Evolutionary conservation across 2,797 vertebrate species (phyloP).

Genomic region (Hippoglossus hippoglossus): DNA sequence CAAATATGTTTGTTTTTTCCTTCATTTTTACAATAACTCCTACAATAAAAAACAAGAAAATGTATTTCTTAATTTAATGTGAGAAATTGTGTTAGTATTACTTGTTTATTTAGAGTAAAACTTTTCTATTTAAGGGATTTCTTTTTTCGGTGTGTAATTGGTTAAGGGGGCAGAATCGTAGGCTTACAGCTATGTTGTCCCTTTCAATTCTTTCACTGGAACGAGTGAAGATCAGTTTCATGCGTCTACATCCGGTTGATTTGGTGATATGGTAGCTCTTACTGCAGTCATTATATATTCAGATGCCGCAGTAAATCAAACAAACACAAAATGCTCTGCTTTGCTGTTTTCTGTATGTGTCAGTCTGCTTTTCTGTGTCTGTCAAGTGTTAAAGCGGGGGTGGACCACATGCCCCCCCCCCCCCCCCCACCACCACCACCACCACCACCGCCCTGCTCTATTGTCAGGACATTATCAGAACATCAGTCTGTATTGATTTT

Average conservation of each 20-base stretch:
- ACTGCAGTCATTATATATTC: conserved; percentile 70
- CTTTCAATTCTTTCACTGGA: background rate
- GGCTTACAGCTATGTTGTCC: background rate
- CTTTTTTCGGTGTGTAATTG: background rate
- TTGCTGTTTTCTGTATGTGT: conserved; percentile 1
- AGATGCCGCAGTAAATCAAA: conserved; percentile 75
- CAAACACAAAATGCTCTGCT: conserved; percentile 52
- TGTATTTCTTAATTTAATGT: too few species aligned
- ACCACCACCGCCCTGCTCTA: conserved; percentile 78
- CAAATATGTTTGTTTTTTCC: too few species aligned
- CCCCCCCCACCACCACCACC: too few species aligned
- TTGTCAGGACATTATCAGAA: conserved; percentile 96
- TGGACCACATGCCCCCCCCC: conserved; percentile 83
- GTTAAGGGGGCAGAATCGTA: background rate
- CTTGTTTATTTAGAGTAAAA: too few species aligned
- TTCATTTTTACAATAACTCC: too few species aligned
- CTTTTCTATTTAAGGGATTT: too few species aligned
- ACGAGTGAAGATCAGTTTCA: background rate
- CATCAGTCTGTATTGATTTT: conserved; percentile 93
- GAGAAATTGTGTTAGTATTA: too few species aligned
- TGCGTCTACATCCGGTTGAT: conserved; percentile 1
- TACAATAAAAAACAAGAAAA: too few species aligned
- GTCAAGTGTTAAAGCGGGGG: conserved; percentile 55
- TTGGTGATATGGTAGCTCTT: conserved; percentile 13
- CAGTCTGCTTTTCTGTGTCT: conserved; percentile 10